Percentiles rank a stretch among this genome's conserved stretches.
Conservation (phyloP, 2,797 vertebrate genomes). For the Euthynnus affinis region DNA sequence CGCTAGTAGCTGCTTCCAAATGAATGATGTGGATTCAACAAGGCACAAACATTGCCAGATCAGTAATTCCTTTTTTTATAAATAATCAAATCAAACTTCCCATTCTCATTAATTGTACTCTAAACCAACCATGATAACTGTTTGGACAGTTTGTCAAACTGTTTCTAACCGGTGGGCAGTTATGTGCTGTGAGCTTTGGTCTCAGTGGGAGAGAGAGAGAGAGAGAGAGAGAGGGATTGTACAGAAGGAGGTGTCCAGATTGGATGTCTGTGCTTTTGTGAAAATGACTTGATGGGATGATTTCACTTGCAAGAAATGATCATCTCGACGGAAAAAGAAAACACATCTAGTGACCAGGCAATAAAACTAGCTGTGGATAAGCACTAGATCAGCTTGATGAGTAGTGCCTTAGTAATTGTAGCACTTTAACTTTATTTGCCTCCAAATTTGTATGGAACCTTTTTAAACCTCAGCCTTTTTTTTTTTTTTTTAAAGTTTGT, state of each 20-base stretch:
- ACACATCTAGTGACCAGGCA: not conserved
- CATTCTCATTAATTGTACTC: not conserved
- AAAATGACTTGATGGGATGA: conserved; percentile 36
- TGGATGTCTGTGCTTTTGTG: conserved; percentile 38
- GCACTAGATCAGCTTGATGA: not conserved
- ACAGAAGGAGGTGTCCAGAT: conserved; percentile 40
- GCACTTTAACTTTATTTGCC: no score
- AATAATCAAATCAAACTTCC: not conserved
- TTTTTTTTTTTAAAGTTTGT: no score
- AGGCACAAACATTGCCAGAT: not conserved
- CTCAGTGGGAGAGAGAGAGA: conserved; percentile 6
- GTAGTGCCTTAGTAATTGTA: no score
- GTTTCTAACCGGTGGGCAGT: conserved; percentile 7
- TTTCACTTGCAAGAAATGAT: conserved; percentile 27
- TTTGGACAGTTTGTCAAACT: conserved; percentile 15
- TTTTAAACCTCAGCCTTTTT: no score
- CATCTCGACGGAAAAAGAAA: not conserved
- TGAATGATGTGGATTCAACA: not conserved
- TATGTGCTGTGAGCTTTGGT: conserved; percentile 20
- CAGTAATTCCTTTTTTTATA: not conserved
- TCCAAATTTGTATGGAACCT: no score
- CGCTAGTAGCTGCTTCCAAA: not conserved
- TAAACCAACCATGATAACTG: not conserved
- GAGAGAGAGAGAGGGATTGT: not conserved
- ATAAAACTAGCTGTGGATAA: not conserved